phyloP scores from a whole-genome alignment of 1,140 invertebrate genomes.

The Habropoda laboriosa region DNA sequence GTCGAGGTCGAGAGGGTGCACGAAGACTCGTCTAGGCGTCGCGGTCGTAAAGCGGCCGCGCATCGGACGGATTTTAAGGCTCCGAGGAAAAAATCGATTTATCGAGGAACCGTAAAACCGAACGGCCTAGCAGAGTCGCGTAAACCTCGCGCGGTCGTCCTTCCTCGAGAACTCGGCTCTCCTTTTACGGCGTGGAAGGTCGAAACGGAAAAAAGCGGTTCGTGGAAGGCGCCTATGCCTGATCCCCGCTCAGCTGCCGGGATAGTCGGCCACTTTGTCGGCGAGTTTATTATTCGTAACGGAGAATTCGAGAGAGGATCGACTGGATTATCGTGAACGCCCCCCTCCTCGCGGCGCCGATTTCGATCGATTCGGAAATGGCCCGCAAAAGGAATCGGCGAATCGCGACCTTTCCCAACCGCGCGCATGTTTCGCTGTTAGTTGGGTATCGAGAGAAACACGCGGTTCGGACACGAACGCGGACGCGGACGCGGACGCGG shows the following conservation, averaged over 20 bases:
- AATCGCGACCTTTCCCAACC: constrained; percentile 19
- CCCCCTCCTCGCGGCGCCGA: neutral
- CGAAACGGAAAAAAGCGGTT: constrained; percentile 56
- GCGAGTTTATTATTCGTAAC: constrained; percentile 56
- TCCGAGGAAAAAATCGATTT: neutral
- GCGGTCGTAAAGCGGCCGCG: no score
- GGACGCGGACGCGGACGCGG: no score
- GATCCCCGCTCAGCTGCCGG: constrained; percentile 29
- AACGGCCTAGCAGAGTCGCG: neutral
- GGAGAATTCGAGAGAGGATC: constrained; percentile 50
- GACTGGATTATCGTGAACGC: constrained; percentile 38
- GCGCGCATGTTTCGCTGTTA: no score
- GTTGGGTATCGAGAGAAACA: no score
- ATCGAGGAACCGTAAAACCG: constrained; percentile 24
- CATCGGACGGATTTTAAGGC: no score
- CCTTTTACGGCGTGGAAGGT: constrained; percentile 53
- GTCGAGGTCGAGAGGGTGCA: neutral
- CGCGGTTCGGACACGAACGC: no score
- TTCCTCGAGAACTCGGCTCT: constrained; percentile 43
- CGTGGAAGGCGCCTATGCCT: constrained; percentile 51
- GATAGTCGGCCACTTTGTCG: constrained; percentile 51
- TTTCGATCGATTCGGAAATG: neutral
- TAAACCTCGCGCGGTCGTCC: constrained; percentile 42
- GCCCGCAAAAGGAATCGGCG: neutral
- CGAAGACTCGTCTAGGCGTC: neutral